Evolutionary conservation across 1,140 invertebrate species (phyloP).

Genomic region (Trichoplusia ni): DNA sequence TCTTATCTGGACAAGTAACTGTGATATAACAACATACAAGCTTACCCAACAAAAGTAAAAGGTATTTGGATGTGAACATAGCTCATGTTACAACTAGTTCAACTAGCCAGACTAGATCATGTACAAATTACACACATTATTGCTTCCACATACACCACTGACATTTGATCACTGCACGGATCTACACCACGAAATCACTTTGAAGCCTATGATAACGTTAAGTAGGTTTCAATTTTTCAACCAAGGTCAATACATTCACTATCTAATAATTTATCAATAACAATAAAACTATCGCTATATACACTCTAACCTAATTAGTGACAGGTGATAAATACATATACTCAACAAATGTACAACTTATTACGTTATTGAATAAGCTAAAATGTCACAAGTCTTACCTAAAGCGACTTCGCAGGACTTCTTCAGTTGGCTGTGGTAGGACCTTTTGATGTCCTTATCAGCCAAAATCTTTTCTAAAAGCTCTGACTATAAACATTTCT

Average conservation of each 20-base stretch:
- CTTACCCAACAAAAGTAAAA: conserved; percentile 6
- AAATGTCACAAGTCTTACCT: conserved; percentile 85
- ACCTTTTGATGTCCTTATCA: conserved; percentile 98
- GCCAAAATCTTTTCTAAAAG: conserved; percentile 97
- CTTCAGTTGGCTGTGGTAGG: conserved; percentile 96
- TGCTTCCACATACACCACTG: conserved; percentile 7
- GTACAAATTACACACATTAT: not conserved
- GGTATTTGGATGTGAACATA: conserved; percentile 8
- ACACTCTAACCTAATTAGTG: conserved; percentile 62
- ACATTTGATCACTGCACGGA: conserved; percentile 9
- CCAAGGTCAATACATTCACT: conserved; percentile 63
- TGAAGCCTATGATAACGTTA: conserved; percentile 33
- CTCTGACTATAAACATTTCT: conserved; percentile 98
- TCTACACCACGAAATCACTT: conserved; percentile 12
- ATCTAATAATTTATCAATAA: conserved; percentile 31
- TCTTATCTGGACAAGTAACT: not conserved
- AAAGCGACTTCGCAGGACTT: conserved; percentile 97
- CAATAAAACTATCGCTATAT: conserved; percentile 31
- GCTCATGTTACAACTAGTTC: not conserved
- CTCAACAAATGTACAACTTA: not conserved
- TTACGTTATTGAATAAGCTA: conserved; percentile 22
- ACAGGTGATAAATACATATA: conserved; percentile 33
- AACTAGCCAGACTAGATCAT: not conserved
- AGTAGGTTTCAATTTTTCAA: conserved; percentile 42
- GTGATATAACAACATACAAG: not conserved